Evolutionary conservation across 2,888 invertebrate genomes (phyloP).

Genomic region (Drosophila hamatofila): DNA sequence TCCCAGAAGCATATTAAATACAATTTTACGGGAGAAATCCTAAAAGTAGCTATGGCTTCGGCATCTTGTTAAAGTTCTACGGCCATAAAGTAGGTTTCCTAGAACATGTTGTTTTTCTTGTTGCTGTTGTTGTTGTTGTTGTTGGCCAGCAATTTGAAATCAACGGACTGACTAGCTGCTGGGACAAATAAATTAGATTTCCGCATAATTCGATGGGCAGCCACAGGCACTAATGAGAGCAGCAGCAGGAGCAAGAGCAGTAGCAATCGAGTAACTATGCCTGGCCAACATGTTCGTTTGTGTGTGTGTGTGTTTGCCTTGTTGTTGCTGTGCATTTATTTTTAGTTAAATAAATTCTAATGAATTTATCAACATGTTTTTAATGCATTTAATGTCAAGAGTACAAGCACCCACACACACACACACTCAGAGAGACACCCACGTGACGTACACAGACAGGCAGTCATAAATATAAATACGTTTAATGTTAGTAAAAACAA

Average conservation of each 20-base stretch:
- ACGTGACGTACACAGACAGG: slow-evolving; percentile 10
- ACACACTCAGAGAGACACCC: slow-evolving; percentile 8
- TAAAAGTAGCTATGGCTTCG: slow-evolving; percentile 28
- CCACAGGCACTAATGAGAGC: slow-evolving; percentile 63
- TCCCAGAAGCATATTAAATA: slow-evolving; percentile 17
- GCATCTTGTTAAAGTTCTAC: slow-evolving; percentile 26
- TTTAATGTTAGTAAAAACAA: slow-evolving; percentile 62
- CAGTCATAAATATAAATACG: slow-evolving; percentile 65
- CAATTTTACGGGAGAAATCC: slow-evolving; percentile 8
- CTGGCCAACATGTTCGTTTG: slow-evolving; percentile 8
- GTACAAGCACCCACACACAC: slow-evolving; percentile 24
- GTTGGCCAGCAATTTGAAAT: slow-evolving; percentile 51
- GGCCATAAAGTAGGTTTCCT: slow-evolving; percentile 26
- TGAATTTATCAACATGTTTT: slow-evolving; percentile 67
- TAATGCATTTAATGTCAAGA: slow-evolving; percentile 64
- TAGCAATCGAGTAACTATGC: slow-evolving; percentile 1
- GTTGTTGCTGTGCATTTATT: slow-evolving; percentile 50
- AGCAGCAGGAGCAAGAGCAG: slow-evolving; percentile 30
- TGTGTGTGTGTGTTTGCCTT: slow-evolving; percentile 8
- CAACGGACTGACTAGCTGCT: slow-evolving; percentile 45
- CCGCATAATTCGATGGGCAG: slow-evolving; percentile 65
- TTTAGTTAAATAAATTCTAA: slow-evolving; percentile 71
- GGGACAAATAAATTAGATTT: slow-evolving; percentile 64
- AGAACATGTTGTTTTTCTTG: slow-evolving; percentile 28
- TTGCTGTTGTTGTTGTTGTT: slow-evolving; percentile 20